A percentile compares a stretch with the other conserved stretches of the same genome.
These are phyloP conservation scores for Nematolebias whitei DNA, from an alignment of 2,113 vertebrate species.

Conservation along the genomic window DNA sequence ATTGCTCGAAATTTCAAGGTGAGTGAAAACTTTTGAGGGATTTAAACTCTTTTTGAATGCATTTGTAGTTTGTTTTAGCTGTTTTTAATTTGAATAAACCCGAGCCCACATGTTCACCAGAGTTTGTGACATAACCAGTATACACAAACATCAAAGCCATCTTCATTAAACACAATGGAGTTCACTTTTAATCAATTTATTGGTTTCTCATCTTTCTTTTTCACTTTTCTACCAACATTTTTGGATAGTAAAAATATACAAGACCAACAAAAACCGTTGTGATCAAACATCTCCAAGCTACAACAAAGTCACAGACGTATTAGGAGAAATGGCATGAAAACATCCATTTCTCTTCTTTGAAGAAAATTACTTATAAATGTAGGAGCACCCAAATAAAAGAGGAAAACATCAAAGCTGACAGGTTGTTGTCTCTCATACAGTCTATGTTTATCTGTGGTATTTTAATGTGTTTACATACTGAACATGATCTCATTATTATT, in stretches of 20 bases:
- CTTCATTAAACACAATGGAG: too few species aligned
- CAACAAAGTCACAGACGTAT: slow-evolving; percentile 7
- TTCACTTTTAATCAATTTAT: neutral
- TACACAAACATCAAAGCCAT: too few species aligned
- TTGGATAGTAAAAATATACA: neutral
- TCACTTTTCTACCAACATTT: neutral
- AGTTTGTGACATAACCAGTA: too few species aligned
- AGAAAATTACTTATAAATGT: slow-evolving; percentile 37
- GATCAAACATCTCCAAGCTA: slow-evolving; percentile 5
- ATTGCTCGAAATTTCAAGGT: too few species aligned
- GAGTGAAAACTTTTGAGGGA: too few species aligned
- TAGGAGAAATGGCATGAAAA: slow-evolving; percentile 22
- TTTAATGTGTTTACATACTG: slow-evolving; percentile 41
- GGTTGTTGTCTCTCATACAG: slow-evolving; percentile 33
- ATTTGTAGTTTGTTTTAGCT: too few species aligned
- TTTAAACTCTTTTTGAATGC: too few species aligned
- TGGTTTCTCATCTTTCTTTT: neutral
- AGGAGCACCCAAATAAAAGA: slow-evolving; percentile 8
- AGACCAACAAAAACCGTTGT: slow-evolving; percentile 11
- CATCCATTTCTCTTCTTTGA: slow-evolving; percentile 32
- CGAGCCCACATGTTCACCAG: too few species aligned
- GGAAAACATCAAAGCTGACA: slow-evolving; percentile 36
- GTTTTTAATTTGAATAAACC: too few species aligned
- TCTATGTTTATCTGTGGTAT: slow-evolving; percentile 16
- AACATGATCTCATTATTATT: slow-evolving; percentile 44